Base-by-base conservation (phyloP, 2,888 invertebrate genomes). In the Drosophila dives region DNA sequence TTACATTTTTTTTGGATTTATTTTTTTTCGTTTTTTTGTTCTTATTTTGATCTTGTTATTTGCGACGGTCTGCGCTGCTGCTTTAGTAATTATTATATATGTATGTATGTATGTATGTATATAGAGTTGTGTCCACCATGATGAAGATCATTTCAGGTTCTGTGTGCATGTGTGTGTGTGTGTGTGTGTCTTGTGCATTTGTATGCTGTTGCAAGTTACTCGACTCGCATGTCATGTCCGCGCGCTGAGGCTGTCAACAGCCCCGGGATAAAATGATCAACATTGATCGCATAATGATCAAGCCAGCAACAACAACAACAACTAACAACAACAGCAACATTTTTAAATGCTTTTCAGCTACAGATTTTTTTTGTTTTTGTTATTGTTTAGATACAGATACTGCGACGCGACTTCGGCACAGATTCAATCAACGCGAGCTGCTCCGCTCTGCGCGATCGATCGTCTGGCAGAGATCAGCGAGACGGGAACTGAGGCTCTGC, bases 231-330 rank as follows among this genome's bases (percentile, higher is more conserved):
- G 91, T 91, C 91, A 91, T 91, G 91, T 91, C 89, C 90, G 90
- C 86, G 87, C 91, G 89, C 89, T 91, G 90, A 85, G 92, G 89
- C 91, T 91, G 91, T 91, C 91, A 91, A 91, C 91, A 91, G 91
- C 91, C 92, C 74, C 83, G 85, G 91, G 92, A 91, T 91, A 91
- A 91, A 91, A 91, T 91, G 91, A 91, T 91, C 91, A 91, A 91
- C 89, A 89, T 91, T 92, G 91, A 91, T 92, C 91, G 86, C 91
- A 92, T 91, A 91, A 91, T 91, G 91, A 91, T 90, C 91, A 75
- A 56, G 64, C 70, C 23, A 70, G 38, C 73, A 71, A 58, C 70
- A 64, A 7, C 75, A 61, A 29, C 29, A 62, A 65, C 33, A 33
- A 32, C 61, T 29, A 75, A 53, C 61, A 23, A 42, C 64, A 65